Conservation (phyloP, 1,140 invertebrate genomes). For the Sinella curviseta region DNA sequence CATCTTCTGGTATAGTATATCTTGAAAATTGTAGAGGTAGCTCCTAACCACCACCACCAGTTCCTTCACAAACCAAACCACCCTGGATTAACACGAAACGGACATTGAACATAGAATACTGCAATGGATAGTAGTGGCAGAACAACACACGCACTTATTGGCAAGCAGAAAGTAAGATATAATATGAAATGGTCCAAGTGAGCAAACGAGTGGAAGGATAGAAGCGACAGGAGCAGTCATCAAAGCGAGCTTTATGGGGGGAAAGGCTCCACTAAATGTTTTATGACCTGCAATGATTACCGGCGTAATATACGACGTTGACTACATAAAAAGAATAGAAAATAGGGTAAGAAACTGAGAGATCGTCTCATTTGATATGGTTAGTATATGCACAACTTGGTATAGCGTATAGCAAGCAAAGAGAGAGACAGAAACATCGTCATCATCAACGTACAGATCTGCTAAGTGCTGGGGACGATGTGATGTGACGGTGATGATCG, state of each 20-base stretch:
- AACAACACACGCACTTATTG: too few species aligned
- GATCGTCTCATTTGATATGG: neutral
- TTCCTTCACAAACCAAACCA: too few species aligned
- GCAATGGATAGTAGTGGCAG: too few species aligned
- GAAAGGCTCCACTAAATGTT: constrained; percentile 48
- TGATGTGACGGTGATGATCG: constrained; percentile 22
- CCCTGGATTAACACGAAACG: too few species aligned
- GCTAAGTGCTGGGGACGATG: constrained; percentile 13
- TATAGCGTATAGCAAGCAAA: neutral
- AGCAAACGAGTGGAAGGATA: constrained; percentile 30
- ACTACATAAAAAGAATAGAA: neutral
- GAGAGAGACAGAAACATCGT: neutral
- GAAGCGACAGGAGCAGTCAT: constrained; percentile 29
- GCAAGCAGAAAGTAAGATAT: neutral
- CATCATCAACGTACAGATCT: neutral
- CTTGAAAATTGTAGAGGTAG: neutral
- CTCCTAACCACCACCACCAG: neutral
- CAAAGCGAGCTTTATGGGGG: constrained; percentile 44
- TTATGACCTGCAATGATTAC: constrained; percentile 48
- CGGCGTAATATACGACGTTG: constrained; percentile 15
- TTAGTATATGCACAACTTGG: neutral
- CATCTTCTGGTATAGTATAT: too few species aligned
- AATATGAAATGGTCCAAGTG: neutral
- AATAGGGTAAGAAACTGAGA: neutral
- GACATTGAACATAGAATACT: too few species aligned